Conservation (phyloP, 2,797 vertebrate genomes). For the Nasua narica region DNA sequence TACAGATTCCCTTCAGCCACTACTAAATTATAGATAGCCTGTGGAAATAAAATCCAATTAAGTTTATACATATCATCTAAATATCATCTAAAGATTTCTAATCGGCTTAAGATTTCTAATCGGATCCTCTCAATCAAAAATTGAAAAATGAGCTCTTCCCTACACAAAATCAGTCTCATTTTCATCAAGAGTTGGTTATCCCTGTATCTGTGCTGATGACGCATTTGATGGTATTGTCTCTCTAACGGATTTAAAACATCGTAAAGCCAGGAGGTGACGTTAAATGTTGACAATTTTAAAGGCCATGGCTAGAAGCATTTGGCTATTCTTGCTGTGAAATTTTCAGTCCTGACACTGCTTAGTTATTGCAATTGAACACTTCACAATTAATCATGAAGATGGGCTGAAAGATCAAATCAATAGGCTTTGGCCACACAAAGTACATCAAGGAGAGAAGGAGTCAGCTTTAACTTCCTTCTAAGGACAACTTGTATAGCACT, state of each 20-base stretch:
- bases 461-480: background rate
- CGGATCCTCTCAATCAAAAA: slow-evolving; percentile 15
- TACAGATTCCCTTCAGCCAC: background rate
- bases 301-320: background rate
- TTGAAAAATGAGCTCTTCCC: background rate
- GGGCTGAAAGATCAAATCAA: background rate
- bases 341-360: background rate
- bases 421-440: background rate
- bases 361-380: background rate
- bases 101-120: slow-evolving; percentile 14
- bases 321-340: background rate
- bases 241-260: background rate
- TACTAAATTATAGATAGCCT: background rate
- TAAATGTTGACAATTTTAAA: background rate
- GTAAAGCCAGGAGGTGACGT: background rate
- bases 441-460: background rate
- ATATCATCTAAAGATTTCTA: background rate
- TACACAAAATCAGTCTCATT: background rate
- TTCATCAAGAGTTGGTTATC: background rate
- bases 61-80: background rate
- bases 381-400: background rate
- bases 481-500: background rate
- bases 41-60: background rate
- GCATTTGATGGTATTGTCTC: background rate
- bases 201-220: background rate